A percentile compares a stretch with the other conserved stretches of the same genome.
Evolutionary conservation across 2,113 vertebrate species (phyloP).

Genomic region (Nannobrachium achirus): DNA sequence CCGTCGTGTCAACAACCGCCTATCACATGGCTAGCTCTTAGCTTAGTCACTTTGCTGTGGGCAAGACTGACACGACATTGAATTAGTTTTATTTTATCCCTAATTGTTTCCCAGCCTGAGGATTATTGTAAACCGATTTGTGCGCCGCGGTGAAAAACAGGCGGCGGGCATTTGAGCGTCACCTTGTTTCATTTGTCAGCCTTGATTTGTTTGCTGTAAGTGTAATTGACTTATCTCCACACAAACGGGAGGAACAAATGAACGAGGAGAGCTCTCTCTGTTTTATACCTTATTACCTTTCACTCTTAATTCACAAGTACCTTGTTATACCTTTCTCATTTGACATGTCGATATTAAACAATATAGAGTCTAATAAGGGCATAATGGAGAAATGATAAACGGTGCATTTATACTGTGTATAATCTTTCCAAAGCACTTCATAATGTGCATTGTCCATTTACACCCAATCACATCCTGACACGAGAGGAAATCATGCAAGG

Average conservation of each 20-base stretch:
- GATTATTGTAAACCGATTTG: conserved; percentile 70
- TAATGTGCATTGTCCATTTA: too few species aligned
- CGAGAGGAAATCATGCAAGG: too few species aligned
- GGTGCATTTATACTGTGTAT: too few species aligned
- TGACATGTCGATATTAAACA: too few species aligned
- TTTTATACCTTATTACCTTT: conserved; percentile 2
- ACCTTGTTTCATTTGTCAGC: conserved; percentile 70
- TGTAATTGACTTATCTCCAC: conserved; percentile 67
- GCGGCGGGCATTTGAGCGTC: conserved; percentile 36
- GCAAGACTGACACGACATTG: conserved; percentile 50
- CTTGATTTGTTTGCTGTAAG: conserved; percentile 70
- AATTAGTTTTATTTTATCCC: conserved; percentile 65
- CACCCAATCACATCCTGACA: too few species aligned
- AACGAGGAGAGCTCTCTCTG: conserved; percentile 23
- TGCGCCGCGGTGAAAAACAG: conserved; percentile 42
- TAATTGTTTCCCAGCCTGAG: conserved; percentile 72
- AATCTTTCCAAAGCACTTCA: too few species aligned
- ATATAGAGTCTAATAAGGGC: too few species aligned
- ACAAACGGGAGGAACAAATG: conserved; percentile 41
- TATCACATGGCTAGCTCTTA: conserved; percentile 60
- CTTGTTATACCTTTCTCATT: too few species aligned
- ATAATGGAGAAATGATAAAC: too few species aligned
- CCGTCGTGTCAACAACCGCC: conserved; percentile 44
- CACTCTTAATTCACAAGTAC: too few species aligned
- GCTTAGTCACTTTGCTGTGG: conserved; percentile 51